Evolutionary conservation across 1,140 invertebrate species (phyloP).

Genomic region (Apis dorsata): DNA sequence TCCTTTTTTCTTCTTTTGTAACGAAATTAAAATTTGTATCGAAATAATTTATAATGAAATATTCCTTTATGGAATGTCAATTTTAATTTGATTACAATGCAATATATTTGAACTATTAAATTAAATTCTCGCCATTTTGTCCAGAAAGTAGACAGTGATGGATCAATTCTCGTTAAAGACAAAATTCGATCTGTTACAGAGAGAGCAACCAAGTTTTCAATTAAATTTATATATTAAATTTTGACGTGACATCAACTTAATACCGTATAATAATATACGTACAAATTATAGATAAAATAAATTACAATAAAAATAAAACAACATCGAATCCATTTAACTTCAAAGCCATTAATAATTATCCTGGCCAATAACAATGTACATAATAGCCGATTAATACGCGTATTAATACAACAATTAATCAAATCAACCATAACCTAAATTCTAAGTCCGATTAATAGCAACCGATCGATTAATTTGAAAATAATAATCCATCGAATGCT

Average conservation of each 20-base stretch:
- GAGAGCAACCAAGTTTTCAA: not conserved
- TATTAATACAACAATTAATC: not conserved
- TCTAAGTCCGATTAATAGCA: not conserved
- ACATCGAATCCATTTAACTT: not conserved
- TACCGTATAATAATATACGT: not conserved
- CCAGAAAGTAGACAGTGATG: not conserved
- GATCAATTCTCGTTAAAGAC: not conserved
- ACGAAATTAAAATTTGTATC: not conserved
- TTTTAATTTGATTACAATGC: not conserved
- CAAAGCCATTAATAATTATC: not conserved
- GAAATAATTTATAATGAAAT: not conserved
- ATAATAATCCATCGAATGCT: constrained; percentile 1
- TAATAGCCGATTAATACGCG: not conserved
- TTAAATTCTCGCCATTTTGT: not conserved
- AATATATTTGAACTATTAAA: not conserved
- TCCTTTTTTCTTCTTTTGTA: not conserved
- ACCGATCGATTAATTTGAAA: not conserved
- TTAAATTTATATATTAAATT: not conserved
- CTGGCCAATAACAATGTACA: not conserved
- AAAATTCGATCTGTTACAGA: not conserved
- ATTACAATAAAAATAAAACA: not conserved
- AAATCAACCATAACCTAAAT: not conserved
- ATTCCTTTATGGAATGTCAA: not conserved
- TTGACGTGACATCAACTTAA: not conserved
- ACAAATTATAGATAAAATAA: not conserved